phyloP scores from a whole-genome alignment of 2,113 vertebrate species.

The Climacteris rufus region DNA sequence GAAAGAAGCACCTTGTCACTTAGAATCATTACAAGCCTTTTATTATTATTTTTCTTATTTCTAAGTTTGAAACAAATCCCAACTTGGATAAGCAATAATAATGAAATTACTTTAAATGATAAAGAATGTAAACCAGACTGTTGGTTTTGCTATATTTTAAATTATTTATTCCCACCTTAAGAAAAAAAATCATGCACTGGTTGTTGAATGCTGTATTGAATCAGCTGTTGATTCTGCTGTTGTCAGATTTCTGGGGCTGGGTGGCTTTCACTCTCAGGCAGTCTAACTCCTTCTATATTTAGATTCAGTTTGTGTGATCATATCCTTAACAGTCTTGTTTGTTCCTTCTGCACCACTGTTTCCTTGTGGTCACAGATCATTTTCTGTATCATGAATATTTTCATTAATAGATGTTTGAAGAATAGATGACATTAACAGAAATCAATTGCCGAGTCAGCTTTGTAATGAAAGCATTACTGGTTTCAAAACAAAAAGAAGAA shows the following conservation, averaged over 20 bases:
- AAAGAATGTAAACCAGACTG: background rate
- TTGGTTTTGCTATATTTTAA: background rate
- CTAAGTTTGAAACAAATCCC: background rate
- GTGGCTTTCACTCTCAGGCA: background rate
- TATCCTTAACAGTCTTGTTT: background rate
- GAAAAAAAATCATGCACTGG: background rate
- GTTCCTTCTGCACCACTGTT: background rate
- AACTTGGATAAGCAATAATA: background rate
- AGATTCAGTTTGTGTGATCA: background rate
- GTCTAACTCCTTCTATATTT: background rate
- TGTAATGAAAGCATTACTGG: background rate
- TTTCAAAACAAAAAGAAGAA: background rate
- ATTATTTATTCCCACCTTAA: background rate
- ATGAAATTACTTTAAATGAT: background rate
- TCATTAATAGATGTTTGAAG: background rate
- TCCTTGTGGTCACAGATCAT: background rate
- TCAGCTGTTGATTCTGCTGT: constrained; percentile 23
- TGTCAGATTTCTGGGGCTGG: constrained; percentile 1
- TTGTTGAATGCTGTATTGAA: background rate
- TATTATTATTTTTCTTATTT: background rate
- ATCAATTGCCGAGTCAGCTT: background rate
- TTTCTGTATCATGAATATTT: background rate
- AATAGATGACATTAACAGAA: background rate
- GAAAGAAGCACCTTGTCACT: background rate
- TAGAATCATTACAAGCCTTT: background rate